Percentiles rank a stretch among this genome's conserved stretches.
Evolutionary conservation across 2,113 vertebrate species (phyloP).

Genomic region (Erythrocebus patas): DNA sequence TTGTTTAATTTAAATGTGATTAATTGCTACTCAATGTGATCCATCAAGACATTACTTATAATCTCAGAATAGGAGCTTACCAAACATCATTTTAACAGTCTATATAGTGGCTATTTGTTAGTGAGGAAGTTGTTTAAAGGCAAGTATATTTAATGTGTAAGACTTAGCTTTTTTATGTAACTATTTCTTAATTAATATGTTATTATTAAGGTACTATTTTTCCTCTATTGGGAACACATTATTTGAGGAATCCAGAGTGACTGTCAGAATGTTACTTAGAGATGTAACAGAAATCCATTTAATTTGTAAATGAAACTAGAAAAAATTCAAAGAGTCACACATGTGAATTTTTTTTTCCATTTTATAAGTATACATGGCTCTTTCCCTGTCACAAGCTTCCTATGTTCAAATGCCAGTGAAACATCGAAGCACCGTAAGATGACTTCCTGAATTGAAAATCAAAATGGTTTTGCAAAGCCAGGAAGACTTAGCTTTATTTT

Average conservation of each 20-base stretch:
- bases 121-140: neutral
- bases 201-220: conserved; percentile 20
- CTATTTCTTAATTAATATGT: neutral
- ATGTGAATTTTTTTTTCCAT: neutral
- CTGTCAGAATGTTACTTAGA: neutral
- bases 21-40: neutral
- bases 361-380: neutral
- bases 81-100: neutral
- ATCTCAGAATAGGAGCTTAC: neutral
- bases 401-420: neutral
- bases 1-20: conserved; percentile 13
- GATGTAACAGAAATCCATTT: neutral
- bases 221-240: neutral
- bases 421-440: neutral
- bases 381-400: neutral
- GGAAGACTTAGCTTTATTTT: neutral
- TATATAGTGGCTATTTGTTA: neutral
- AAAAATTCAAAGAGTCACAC: neutral
- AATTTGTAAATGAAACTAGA: conserved; percentile 11
- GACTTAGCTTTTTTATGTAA: neutral
- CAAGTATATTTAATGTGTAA: neutral
- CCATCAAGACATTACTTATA: neutral
- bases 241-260: neutral
- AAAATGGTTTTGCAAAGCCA: neutral
- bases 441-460: conserved; percentile 4